Percentiles rank a stretch among this genome's conserved stretches.
Evolutionary conservation across 2,797 vertebrate species (phyloP).

Genomic region (Gallinago stenura): DNA sequence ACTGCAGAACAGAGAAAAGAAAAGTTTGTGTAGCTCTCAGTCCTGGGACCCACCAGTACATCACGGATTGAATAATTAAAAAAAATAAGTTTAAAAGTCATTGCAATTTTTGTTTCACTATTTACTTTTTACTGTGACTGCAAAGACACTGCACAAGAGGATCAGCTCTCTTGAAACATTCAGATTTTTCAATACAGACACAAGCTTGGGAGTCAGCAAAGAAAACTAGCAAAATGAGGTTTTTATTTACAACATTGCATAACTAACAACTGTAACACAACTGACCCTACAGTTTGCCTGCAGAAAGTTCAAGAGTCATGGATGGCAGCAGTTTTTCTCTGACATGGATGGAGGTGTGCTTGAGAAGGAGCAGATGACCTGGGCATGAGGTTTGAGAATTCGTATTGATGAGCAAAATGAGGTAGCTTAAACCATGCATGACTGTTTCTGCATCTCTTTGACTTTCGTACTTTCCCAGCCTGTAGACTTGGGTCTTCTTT

Average conservation of each 20-base stretch:
- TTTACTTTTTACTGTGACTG: not conserved
- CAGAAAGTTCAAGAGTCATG: constrained; percentile 34
- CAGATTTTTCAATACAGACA: not conserved
- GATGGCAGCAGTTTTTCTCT: not conserved
- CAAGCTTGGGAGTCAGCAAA: not conserved
- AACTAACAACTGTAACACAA: constrained; percentile 38
- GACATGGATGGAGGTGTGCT: constrained; percentile 21
- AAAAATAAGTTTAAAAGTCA: not conserved
- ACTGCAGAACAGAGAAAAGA: not conserved
- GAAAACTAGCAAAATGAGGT: not conserved
- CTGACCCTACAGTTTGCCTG: constrained; percentile 34
- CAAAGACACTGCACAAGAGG: not conserved
- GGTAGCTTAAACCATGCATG: constrained; percentile 19
- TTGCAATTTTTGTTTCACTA: not conserved
- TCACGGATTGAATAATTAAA: not conserved
- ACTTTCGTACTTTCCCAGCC: constrained; percentile 48
- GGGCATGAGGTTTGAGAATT: constrained; percentile 47
- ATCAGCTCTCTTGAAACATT: not conserved
- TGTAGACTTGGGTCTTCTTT: constrained; percentile 53
- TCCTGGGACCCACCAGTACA: not conserved
- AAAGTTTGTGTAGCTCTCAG: not conserved
- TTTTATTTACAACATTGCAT: constrained; percentile 38
- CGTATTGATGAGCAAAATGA: constrained; percentile 66
- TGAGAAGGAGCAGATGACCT: constrained; percentile 54
- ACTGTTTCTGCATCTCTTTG: constrained; percentile 35